Percentiles rank a stretch among this genome's conserved stretches.
Conservation (phyloP, 1,140 invertebrate genomes). For the Pachyrhynchus sulphureomaculatus region DNA sequence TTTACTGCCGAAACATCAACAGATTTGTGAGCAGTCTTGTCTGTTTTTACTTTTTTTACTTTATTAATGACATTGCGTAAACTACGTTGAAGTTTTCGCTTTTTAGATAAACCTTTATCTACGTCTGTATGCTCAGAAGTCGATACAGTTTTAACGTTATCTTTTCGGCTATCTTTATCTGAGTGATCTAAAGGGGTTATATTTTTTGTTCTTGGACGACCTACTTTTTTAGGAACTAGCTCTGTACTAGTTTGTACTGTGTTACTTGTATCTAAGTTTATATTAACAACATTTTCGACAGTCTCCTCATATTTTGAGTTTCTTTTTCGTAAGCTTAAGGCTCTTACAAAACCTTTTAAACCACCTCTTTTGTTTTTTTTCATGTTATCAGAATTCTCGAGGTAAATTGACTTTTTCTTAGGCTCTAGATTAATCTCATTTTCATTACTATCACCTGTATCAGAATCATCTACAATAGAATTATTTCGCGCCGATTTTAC, state of each 20-base stretch:
- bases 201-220: conserved; percentile 1
- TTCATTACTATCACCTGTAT: background rate
- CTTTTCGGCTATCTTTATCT: background rate
- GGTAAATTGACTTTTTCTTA: conserved; percentile 3
- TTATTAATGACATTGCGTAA: conserved; percentile 36
- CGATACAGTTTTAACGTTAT: background rate
- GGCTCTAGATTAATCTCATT: conserved; percentile 4
- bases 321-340: conserved; percentile 24
- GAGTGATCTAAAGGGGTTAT: background rate
- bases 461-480: background rate
- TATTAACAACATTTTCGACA: background rate
- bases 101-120: conserved; percentile 4
- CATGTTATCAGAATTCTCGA: background rate
- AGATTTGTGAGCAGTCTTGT: conserved; percentile 9
- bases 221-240: background rate
- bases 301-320: conserved; percentile 6
- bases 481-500: conserved; percentile 13
- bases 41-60: conserved; percentile 35
- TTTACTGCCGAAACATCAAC: background rate
- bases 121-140: background rate
- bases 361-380: conserved; percentile 22
- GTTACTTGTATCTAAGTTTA: background rate
- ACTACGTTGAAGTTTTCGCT: conserved; percentile 33
- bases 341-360: conserved; percentile 26
- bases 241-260: background rate